phyloP scores from a whole-genome alignment of 2,888 invertebrate species.

The Drosophila demipolita region DNA sequence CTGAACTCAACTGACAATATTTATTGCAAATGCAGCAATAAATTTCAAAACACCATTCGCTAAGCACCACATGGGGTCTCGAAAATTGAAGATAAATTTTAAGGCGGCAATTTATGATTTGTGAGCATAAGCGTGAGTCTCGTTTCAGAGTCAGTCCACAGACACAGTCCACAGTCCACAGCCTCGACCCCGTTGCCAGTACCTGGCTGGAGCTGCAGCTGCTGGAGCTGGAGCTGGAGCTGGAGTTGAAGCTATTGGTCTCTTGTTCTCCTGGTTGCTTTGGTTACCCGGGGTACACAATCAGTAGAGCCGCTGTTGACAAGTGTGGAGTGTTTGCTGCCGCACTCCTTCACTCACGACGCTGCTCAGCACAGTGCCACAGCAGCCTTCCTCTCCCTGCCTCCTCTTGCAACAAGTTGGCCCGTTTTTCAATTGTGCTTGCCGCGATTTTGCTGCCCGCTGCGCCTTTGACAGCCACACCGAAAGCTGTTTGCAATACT shows the following conservation, averaged over 20 bases:
- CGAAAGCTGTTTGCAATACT: conserved; percentile 23
- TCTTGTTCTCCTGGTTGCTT: conserved; percentile 16
- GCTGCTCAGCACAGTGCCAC: conserved; percentile 10
- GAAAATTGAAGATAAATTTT: conserved; percentile 85
- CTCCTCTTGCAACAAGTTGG: conserved; percentile 19
- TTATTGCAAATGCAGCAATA: conserved; percentile 83
- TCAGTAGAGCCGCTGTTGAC: conserved; percentile 76
- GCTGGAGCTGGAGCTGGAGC: conserved; percentile 16
- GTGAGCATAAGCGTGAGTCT: conserved; percentile 81
- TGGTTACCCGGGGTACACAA: conserved; percentile 48
- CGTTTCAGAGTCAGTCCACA: conserved; percentile 42
- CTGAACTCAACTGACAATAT: conserved; percentile 77
- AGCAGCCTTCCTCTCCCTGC: not conserved
- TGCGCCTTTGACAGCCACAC: conserved; percentile 72
- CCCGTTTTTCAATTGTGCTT: conserved; percentile 71
- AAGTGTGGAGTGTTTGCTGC: conserved; percentile 79
- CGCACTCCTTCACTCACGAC: conserved; percentile 77
- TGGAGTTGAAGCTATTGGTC: not conserved
- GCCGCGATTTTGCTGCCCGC: conserved; percentile 74
- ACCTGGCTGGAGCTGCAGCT: not conserved
- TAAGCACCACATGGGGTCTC: conserved; percentile 82
- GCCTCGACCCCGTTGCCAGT: conserved; percentile 34
- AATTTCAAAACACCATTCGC: conserved; percentile 81
- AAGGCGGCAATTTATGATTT: conserved; percentile 85
- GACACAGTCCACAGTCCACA: conserved; percentile 10